Conservation (phyloP, 2,113 vertebrate species). For the Bujurquina vittata region DNA sequence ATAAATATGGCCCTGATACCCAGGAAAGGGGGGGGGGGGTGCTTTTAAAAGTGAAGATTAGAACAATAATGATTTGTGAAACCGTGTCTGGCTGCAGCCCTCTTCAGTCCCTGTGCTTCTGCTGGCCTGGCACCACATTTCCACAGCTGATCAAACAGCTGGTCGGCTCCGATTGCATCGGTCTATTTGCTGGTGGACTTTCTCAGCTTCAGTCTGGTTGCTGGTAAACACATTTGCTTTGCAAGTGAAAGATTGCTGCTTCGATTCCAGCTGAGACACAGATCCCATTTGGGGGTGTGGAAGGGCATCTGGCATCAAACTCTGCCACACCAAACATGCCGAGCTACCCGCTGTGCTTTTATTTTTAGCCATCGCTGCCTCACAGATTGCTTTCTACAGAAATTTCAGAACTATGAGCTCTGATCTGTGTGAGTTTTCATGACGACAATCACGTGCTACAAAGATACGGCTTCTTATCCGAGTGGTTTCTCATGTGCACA, state of each 20-base stretch:
- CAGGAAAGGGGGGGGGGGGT: too few relatives aligned
- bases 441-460: neutral
- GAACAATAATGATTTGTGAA: too few relatives aligned
- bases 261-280: neutral
- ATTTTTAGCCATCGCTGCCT: too few relatives aligned
- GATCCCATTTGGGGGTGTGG: neutral
- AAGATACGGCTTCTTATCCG: neutral
- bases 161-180: neutral
- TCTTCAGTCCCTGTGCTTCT: neutral
- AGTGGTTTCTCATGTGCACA: neutral
- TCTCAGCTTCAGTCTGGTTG: neutral
- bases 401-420: too few relatives aligned
- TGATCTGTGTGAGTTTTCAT: neutral
- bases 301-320: neutral
- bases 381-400: too few relatives aligned
- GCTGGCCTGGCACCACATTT: too few relatives aligned
- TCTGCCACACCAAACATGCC: neutral
- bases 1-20: fast-evolving
- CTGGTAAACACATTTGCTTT: neutral
- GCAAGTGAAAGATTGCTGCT: neutral
- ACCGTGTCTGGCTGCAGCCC: neutral
- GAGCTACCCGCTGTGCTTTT: too few relatives aligned
- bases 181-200: neutral
- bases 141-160: too few relatives aligned
- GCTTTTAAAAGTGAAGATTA: too few relatives aligned